A percentile compares a stretch with the other conserved stretches of the same genome.
phyloP scores from a whole-genome alignment of 1,140 invertebrate species.

The Homalodisca vitripennis region DNA sequence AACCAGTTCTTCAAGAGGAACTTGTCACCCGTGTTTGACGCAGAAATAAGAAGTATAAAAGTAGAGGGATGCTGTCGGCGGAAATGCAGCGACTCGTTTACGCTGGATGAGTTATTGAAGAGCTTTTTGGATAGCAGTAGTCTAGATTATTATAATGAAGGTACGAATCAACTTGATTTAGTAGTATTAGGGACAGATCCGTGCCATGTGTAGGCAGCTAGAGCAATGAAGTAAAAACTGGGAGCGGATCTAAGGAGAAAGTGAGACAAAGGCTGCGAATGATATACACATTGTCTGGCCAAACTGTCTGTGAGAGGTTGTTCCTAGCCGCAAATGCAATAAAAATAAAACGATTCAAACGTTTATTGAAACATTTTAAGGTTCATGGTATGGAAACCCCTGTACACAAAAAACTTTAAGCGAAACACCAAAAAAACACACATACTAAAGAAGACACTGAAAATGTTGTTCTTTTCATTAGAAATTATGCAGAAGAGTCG shows the following conservation, averaged over 20 bases:
- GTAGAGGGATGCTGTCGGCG: slow-evolving; percentile 14
- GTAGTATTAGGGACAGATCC: slow-evolving; percentile 9
- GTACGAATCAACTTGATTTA: slow-evolving; percentile 13
- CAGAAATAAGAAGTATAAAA: too few relatives aligned
- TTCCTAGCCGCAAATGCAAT: slow-evolving; percentile 15
- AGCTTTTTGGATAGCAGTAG: slow-evolving; percentile 12
- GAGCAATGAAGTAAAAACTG: slow-evolving; percentile 9
- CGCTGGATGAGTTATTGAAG: slow-evolving; percentile 17
- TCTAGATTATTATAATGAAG: slow-evolving; percentile 17
- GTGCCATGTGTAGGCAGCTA: slow-evolving; percentile 1
- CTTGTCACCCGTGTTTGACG: too few relatives aligned
- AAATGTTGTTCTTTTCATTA: slow-evolving; percentile 20
- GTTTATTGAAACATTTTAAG: slow-evolving; percentile 17
- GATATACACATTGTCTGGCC: slow-evolving; percentile 18
- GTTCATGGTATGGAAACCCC: background rate
- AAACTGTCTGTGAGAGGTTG: slow-evolving; percentile 26
- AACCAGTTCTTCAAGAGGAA: too few relatives aligned
- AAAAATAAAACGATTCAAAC: too few relatives aligned
- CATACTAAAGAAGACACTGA: slow-evolving; percentile 2
- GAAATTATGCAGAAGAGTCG: slow-evolving; percentile 28
- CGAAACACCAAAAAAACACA: slow-evolving; percentile 18
- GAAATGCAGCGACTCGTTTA: slow-evolving; percentile 3
- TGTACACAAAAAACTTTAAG: slow-evolving; percentile 14
- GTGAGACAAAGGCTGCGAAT: slow-evolving; percentile 17
- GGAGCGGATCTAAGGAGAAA: background rate